These are phyloP conservation scores for Hipparchia sbordonii DNA, from an alignment of 2,888 invertebrate genomes.

Conservation along the genomic window DNA sequence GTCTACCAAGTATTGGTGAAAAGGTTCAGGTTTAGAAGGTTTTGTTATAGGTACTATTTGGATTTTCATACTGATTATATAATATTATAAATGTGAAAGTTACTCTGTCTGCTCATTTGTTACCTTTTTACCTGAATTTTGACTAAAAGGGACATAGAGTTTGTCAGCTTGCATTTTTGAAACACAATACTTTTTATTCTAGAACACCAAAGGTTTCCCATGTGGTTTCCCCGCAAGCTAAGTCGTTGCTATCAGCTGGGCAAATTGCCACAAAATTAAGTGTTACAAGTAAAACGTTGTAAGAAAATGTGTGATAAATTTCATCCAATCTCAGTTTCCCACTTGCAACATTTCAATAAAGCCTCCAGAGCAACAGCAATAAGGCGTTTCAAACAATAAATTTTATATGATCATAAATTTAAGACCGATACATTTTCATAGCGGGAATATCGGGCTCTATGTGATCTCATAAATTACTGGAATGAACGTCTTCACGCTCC, in stretches of 20 bases:
- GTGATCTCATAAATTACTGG: slow-evolving; percentile 63
- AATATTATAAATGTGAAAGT: no score
- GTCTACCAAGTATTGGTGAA: no score
- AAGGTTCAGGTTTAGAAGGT: no score
- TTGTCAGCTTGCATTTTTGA: no score
- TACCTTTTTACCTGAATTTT: no score
- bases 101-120: no score
- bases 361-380: slow-evolving; percentile 35
- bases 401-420: slow-evolving; percentile 40
- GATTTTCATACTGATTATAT: no score
- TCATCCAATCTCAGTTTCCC: slow-evolving; percentile 32
- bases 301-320: slow-evolving; percentile 27
- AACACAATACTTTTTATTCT: no score
- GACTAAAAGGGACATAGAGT: no score
- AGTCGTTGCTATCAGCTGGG: not conserved
- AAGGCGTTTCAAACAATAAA: slow-evolving; percentile 39
- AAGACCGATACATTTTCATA: slow-evolving; percentile 39
- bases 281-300: slow-evolving; percentile 7
- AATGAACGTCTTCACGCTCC: slow-evolving; percentile 66
- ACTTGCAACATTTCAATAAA: slow-evolving; percentile 37
- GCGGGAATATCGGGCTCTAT: slow-evolving; percentile 45
- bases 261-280: slow-evolving; percentile 16
- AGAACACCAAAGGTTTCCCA: no score
- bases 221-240: no score
- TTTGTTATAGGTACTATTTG: no score